These are phyloP conservation scores for Tapirus terrestris DNA, from an alignment of 2,113 vertebrate genomes.

Conservation along the genomic window DNA sequence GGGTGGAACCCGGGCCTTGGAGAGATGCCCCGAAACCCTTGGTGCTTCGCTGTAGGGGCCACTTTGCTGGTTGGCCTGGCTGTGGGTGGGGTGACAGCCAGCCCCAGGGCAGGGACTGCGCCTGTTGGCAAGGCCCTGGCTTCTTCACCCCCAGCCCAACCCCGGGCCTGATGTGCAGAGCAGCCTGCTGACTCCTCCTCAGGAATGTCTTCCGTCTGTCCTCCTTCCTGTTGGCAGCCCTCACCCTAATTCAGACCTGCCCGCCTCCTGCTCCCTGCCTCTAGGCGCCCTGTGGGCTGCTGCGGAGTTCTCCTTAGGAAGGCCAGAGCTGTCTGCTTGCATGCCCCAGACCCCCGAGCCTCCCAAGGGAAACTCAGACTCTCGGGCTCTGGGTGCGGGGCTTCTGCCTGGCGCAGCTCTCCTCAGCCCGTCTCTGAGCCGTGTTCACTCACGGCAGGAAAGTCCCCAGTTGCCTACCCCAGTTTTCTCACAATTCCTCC, in stretches of 20 bases:
- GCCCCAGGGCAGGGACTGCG: not conserved
- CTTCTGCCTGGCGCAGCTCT: not conserved
- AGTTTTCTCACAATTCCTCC: fast-evolving
- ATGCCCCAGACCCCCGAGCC: not conserved
- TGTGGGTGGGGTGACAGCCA: not conserved
- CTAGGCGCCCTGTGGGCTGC: not conserved
- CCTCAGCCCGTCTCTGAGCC: not conserved
- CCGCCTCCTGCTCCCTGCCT: not conserved
- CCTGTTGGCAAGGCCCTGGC: not conserved
- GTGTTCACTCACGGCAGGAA: fast-evolving
- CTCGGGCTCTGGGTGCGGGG: not conserved
- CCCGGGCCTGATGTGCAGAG: not conserved
- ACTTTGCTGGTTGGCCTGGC: not conserved
- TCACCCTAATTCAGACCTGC: not conserved
- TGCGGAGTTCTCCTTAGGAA: not conserved
- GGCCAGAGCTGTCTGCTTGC: not conserved
- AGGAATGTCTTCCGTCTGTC: too few relatives aligned
- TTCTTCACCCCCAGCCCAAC: not conserved
- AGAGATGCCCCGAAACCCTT: not conserved
- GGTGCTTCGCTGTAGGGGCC: fast-evolving
- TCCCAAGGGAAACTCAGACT: not conserved
- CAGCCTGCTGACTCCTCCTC: not conserved
- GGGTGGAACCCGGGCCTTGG: not conserved
- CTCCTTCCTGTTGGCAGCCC: not conserved
- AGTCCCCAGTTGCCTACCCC: not conserved